These are phyloP conservation scores for Sinella curviseta DNA, from an alignment of 1,140 invertebrate species.

Conservation along the genomic window DNA sequence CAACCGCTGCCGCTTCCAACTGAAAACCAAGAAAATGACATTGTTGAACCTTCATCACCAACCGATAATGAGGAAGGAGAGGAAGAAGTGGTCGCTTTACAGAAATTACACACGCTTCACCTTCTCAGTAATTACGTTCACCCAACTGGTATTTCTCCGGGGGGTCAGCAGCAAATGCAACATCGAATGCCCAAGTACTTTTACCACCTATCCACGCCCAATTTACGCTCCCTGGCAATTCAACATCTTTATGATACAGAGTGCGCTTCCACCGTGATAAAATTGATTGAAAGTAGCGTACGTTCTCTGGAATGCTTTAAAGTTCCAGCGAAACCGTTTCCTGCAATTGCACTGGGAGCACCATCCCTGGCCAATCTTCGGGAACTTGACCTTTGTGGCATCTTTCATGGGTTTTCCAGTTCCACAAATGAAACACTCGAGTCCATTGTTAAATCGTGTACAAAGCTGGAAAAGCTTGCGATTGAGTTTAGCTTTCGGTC, in stretches of 20 bases:
- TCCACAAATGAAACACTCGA: slow-evolving; percentile 27
- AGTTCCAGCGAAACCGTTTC: slow-evolving; percentile 7
- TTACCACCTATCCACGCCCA: slow-evolving; percentile 15
- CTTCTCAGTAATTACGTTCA: slow-evolving; percentile 14
- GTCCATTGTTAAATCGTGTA: not conserved
- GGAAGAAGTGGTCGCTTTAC: too few relatives aligned
- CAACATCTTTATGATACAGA: slow-evolving; percentile 31
- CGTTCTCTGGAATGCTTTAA: slow-evolving; percentile 29
- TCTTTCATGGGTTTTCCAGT: slow-evolving; percentile 27
- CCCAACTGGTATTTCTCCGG: not conserved
- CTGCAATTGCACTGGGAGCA: not conserved
- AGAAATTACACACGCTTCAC: not conserved
- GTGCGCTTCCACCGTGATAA: slow-evolving; percentile 18
- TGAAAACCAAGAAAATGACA: not conserved
- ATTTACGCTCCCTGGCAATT: slow-evolving; percentile 8
- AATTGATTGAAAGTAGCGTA: slow-evolving; percentile 4
- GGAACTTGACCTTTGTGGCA: slow-evolving; percentile 28
- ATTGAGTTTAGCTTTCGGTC: slow-evolving; percentile 28
- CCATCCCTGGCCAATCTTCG: slow-evolving; percentile 1
- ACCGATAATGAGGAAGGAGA: too few relatives aligned
- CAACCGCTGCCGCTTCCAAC: not conserved
- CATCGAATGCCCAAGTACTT: slow-evolving; percentile 20
- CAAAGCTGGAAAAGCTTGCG: slow-evolving; percentile 2
- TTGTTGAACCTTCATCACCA: too few relatives aligned
- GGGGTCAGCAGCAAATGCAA: not conserved